Conservation (phyloP, 2,888 invertebrate species). For the Nasonia oneida region DNA sequence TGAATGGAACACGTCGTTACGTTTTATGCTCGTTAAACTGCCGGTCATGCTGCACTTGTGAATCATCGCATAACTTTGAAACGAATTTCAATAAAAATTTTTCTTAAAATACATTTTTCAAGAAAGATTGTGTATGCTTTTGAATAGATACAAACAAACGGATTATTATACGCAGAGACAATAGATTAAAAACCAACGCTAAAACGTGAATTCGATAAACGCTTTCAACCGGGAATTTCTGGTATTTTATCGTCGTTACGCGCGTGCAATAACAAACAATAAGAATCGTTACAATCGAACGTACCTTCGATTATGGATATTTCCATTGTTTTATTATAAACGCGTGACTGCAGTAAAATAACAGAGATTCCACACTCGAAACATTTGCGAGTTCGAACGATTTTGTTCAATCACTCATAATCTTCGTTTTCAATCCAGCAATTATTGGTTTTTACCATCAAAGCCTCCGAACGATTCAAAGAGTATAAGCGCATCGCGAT, state of each 20-base stretch:
- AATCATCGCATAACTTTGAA: not conserved
- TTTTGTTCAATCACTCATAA: not conserved
- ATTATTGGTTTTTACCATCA: not conserved
- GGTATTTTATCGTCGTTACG: not conserved
- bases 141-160: no score
- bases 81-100: not conserved
- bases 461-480: not conserved
- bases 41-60: not conserved
- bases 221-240: not conserved
- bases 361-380: not conserved
- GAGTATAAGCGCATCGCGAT: not conserved
- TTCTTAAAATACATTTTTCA: not conserved
- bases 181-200: not conserved
- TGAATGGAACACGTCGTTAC: not conserved
- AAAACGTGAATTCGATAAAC: not conserved
- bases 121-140: not conserved
- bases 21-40: not conserved
- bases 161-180: not conserved
- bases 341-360: not conserved
- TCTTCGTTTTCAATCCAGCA: not conserved
- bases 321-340: not conserved
- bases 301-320: not conserved
- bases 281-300: not conserved
- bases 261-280: slow-evolving; percentile 8
- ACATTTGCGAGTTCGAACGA: not conserved